Base-by-base conservation (phyloP, 2,113 vertebrate species). In the Cygnus atratus region DNA sequence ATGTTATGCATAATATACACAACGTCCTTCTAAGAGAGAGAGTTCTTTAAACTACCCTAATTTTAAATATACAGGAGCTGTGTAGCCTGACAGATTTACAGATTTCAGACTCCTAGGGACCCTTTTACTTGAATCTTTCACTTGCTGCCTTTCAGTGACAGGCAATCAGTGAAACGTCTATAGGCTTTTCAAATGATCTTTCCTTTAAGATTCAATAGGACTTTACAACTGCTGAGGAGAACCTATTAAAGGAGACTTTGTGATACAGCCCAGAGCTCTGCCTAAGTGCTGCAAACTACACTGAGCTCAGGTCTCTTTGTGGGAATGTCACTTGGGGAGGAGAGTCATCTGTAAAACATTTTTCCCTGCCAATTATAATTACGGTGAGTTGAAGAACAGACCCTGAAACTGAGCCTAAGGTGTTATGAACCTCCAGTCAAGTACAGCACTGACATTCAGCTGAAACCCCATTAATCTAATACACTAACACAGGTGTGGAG, bases 201-300 rank as follows among this genome's bases (percentile, higher is more conserved):
- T 92, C 80, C 92, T 93, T 84, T 83, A 95, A 92, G 92, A 93
- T 93, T 94, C 94, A 93, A 79, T 79, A 92, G 65, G 62, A 95
- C 85, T 97, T 93, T 87, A 90, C 72, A 90, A 88, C 84, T 82
- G 35, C 71, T 37, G 57, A 86, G 61, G 48, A 1, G 0, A 97
- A 83, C 62, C 87, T 89, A 88, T 92, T 93, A 97, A 91, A 92
- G 68, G 54, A 84, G 89, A 90, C 62, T 95, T 55, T 81, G 76
- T 95, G 94, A 88, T 81, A 75, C 31, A 93, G 93, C 90, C 80
- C 77, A 91, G 73, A 93, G 93, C 80, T 88, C 77, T 72, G 48
- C 70, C 70, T 93, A 92, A 88, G 62, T 92, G 86, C 80, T 88
- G 74, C 84, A 91, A 84, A 79, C 92, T 77, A 11, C 43, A 25